A percentile compares a stretch with the other conserved stretches of the same genome.
Evolutionary conservation across 2,888 invertebrate species (phyloP).

Genomic region (Muschampia plurimacula): DNA sequence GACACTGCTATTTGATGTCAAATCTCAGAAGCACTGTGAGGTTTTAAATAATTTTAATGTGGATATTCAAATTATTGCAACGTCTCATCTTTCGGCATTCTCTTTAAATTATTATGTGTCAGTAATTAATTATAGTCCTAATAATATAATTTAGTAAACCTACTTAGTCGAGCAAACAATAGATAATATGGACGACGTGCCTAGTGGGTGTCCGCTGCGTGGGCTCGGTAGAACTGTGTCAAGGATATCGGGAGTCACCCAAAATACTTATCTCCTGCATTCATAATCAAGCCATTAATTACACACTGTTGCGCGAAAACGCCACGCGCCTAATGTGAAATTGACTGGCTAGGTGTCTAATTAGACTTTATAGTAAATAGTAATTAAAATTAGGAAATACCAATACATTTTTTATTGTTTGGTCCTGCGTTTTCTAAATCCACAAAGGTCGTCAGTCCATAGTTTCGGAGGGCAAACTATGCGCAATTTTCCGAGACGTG

Average conservation of each 20-base stretch:
- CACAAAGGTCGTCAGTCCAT: too few relatives aligned
- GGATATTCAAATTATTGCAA: too few relatives aligned
- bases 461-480: too few relatives aligned
- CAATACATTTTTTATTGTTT: too few relatives aligned
- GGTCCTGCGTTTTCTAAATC: too few relatives aligned
- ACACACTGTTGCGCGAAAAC: conserved; percentile 7
- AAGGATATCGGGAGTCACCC: conserved; percentile 66
- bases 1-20: too few relatives aligned
- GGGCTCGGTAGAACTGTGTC: conserved; percentile 66
- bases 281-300: conserved; percentile 36
- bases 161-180: conserved; percentile 44
- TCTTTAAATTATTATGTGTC: background rate
- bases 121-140: background rate
- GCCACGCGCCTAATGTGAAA: background rate
- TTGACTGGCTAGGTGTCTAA: background rate
- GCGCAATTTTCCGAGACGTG: too few relatives aligned
- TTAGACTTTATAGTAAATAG: background rate
- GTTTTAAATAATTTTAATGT: too few relatives aligned
- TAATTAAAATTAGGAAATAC: background rate
- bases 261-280: conserved; percentile 47
- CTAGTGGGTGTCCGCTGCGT: conserved; percentile 59
- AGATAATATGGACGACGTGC: conserved; percentile 39
- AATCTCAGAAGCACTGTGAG: too few relatives aligned
- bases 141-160: conserved; percentile 16
- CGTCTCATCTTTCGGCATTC: background rate